Conservation (phyloP, 2,113 vertebrate genomes). For the Neotoma lepida region DNA sequence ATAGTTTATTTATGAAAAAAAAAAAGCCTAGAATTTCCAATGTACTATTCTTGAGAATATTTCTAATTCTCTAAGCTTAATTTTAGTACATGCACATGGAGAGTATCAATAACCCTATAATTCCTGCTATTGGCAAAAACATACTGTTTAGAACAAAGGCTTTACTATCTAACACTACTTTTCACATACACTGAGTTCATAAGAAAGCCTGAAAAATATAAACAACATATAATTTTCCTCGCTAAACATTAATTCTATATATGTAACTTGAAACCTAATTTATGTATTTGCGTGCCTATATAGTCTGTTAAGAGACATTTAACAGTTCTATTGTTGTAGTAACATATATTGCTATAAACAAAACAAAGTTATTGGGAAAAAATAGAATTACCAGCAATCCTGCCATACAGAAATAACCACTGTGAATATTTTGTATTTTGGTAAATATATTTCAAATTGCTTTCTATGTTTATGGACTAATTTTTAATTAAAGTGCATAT, state of each 20-base stretch:
- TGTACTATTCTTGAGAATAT: not conserved
- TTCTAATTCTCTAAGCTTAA: conserved; percentile 29
- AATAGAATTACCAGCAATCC: not conserved
- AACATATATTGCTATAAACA: not conserved
- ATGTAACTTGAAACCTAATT: conserved; percentile 43
- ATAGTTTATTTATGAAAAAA: not conserved
- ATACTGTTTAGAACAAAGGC: conserved; percentile 16
- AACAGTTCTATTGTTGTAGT: not conserved
- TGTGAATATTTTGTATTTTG: conserved; percentile 44
- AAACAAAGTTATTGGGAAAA: conserved; percentile 35
- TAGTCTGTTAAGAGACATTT: conserved; percentile 25
- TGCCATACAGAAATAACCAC: not conserved
- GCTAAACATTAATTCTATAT: conserved; percentile 12
- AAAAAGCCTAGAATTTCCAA: conserved; percentile 24
- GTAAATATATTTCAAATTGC: not conserved
- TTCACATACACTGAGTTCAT: not conserved
- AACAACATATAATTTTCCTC: not conserved
- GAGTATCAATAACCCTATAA: conserved; percentile 14
- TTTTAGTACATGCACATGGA: conserved; percentile 13
- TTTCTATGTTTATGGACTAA: not conserved
- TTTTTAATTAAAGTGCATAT: not conserved
- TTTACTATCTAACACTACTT: not conserved
- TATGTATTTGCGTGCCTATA: not conserved
- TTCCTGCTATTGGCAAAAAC: not conserved
- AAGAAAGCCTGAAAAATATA: conserved; percentile 1